Conservation (phyloP, 2,888 invertebrate species). For the Pelosia muscerda region DNA sequence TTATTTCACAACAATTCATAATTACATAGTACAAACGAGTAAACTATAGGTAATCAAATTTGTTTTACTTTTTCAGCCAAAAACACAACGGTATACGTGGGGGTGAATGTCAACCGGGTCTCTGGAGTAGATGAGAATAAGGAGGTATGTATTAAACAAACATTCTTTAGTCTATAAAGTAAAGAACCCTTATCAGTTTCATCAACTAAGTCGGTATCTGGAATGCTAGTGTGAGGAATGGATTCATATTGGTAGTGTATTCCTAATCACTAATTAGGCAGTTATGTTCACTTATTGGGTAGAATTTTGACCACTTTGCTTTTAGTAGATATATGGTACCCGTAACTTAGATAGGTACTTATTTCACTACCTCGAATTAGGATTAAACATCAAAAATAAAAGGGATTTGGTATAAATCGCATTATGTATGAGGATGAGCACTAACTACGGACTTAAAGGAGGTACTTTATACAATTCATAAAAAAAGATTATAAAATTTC, state of each 20-base stretch:
- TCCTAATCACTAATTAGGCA: too few relatives aligned
- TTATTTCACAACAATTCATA: slow-evolving; percentile 48
- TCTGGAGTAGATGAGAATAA: slow-evolving; percentile 89
- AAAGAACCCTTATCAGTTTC: not conserved
- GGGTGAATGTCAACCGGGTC: slow-evolving; percentile 88
- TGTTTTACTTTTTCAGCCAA: slow-evolving; percentile 78
- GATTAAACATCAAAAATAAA: too few relatives aligned
- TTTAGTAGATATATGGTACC: not conserved
- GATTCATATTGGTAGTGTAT: not conserved
- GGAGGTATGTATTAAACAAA: slow-evolving; percentile 78
- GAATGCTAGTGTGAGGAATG: not conserved
- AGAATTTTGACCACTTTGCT: not conserved
- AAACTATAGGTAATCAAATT: slow-evolving; percentile 31
- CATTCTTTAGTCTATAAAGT: not conserved
- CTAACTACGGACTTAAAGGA: too few relatives aligned
- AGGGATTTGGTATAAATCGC: not conserved
- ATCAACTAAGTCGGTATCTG: not conserved
- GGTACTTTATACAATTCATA: too few relatives aligned
- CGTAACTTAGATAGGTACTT: too few relatives aligned
- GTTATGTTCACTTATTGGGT: not conserved
- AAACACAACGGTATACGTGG: slow-evolving; percentile 87
- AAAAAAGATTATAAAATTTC: too few relatives aligned
- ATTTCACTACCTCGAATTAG: not conserved
- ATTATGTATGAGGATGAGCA: too few relatives aligned
- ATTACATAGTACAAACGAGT: slow-evolving; percentile 29